These are phyloP conservation scores for Nebria ingens DNA, from an alignment of 1,140 invertebrate genomes.

Conservation along the genomic window DNA sequence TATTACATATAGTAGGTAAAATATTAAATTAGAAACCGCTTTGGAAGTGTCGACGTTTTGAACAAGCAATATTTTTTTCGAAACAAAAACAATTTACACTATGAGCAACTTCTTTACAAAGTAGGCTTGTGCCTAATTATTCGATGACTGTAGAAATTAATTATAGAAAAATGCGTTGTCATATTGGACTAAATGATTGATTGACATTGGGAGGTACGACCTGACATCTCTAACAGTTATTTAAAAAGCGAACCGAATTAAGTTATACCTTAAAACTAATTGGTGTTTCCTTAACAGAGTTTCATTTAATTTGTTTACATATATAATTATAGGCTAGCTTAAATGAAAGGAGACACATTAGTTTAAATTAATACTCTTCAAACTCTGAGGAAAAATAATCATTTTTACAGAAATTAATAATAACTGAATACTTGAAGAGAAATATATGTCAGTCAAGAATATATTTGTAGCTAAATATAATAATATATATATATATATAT, in stretches of 20 bases:
- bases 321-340: background rate
- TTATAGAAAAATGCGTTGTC: constrained; percentile 8
- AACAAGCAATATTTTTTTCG: too few relatives aligned
- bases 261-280: constrained; percentile 1
- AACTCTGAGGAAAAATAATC: too few relatives aligned
- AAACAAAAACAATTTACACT: too few relatives aligned
- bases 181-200: background rate
- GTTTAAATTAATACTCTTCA: too few relatives aligned
- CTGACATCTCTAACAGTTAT: background rate
- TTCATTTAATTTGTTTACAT: constrained; percentile 1
- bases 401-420: too few relatives aligned
- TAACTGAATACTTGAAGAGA: too few relatives aligned
- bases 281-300: background rate
- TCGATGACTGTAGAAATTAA: background rate
- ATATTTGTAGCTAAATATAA: too few relatives aligned
- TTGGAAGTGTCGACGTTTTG: too few relatives aligned
- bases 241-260: background rate
- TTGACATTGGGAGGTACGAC: background rate
- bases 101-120: background rate
- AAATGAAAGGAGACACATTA: background rate
- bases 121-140: background rate
- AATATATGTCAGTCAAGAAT: too few relatives aligned
- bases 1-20: too few relatives aligned
- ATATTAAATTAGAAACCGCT: too few relatives aligned
- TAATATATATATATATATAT: too few relatives aligned